A percentile compares a stretch with the other conserved stretches of the same genome.
These are phyloP conservation scores for Jordanella pulchra DNA, from an alignment of 2,797 vertebrate genomes.

Conservation along the genomic window DNA sequence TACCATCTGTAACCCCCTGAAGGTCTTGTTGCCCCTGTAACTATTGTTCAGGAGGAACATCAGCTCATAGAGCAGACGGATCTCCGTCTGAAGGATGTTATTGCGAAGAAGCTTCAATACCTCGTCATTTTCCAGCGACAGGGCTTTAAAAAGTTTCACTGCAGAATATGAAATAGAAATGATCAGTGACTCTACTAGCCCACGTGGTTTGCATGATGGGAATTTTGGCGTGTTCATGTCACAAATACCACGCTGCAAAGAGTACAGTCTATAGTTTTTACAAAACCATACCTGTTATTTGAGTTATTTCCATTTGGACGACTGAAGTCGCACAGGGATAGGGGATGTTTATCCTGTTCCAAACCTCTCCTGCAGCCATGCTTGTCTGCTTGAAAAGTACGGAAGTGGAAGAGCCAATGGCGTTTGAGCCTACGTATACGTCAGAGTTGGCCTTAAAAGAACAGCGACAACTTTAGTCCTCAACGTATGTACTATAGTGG, in stretches of 20 bases:
- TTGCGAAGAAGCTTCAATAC: constrained; percentile 72
- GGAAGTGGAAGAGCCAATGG: constrained; percentile 56
- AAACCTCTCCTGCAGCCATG: constrained; percentile 76
- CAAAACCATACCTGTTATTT: constrained; percentile 56
- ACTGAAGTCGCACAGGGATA: constrained; percentile 67
- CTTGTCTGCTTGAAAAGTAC: constrained; percentile 14
- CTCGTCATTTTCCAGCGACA: constrained; percentile 63
- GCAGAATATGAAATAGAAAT: not conserved
- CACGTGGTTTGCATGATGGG: constrained; percentile 31
- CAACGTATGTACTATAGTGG: too few species aligned
- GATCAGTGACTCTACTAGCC: too few species aligned
- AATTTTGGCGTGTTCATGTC: not conserved
- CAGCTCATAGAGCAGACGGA: constrained; percentile 81
- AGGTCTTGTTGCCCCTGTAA: constrained; percentile 82
- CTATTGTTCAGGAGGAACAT: constrained; percentile 82
- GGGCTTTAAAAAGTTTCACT: constrained; percentile 70
- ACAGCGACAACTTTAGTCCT: not conserved
- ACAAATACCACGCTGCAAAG: not conserved
- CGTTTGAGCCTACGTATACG: constrained; percentile 2
- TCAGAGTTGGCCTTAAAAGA: constrained; percentile 44
- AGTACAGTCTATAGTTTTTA: fast-evolving
- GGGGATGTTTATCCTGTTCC: constrained; percentile 75
- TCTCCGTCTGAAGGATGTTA: constrained; percentile 81
- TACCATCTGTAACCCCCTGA: constrained; percentile 87
- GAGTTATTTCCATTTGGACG: constrained; percentile 52